Base-by-base conservation (phyloP, 2,113 vertebrate genomes). In the Anolis carolinensis region DNA sequence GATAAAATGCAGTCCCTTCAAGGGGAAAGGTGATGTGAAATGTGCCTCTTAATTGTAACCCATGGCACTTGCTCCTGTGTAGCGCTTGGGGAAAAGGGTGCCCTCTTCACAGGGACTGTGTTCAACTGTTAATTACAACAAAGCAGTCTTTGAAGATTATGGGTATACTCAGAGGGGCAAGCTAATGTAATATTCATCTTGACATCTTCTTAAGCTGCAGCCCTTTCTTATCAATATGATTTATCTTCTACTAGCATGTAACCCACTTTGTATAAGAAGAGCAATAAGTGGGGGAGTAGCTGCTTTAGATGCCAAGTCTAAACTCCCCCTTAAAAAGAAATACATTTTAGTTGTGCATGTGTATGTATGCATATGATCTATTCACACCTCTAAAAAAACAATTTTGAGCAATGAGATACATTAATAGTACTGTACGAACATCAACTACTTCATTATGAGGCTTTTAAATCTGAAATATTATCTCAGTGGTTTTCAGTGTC, bases 141-240 rank as follows among this genome's bases (percentile, higher is more conserved):
- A 39, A 68, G 55, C 89, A 92, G 82, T 91, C 91, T 93, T 92
- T 95, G 93, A 92, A 95, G 91, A 90, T 77, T 80, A 0, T 34
- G 88, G 81, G 68, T 90, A 91, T 89, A 62, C 89, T 68, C 91
- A 78, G 23, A 89, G 91, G 90, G 88, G 44, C n/a, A 91, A 91
- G 92, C 81, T 77, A 71, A 92, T 93, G 88, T 77, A 92, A 93
- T 91, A 94, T 91, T 92, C 84, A 91, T 91, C 71, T 55, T 67
- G 27, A 52, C 30, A 27, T 93, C 90, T 88, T 88, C 85, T 88
- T 90, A 72, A 91, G 90, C 82, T 59, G 39, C 1, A 85, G 84
- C 21, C 21, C 86, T 89, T 89, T 39, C 70, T 91, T 84, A 84
- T 84, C 87, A 86, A 55, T 83, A 70, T 86, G 34, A 73, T 86